Evolutionary conservation across 2,113 vertebrate genomes (phyloP).

Genomic region (Phaethornis superciliosus): DNA sequence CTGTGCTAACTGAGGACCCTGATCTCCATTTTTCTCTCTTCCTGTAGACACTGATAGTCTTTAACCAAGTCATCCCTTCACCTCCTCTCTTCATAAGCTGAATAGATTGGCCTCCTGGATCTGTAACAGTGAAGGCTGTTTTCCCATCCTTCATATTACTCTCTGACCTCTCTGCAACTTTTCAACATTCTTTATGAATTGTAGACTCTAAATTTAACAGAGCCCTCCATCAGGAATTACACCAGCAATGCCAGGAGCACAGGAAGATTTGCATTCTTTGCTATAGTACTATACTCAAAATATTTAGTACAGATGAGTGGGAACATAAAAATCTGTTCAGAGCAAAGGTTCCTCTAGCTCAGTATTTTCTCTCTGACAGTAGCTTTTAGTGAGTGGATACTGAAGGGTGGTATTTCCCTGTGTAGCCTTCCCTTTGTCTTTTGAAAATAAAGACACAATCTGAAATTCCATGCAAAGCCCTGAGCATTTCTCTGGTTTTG

Average conservation of each 20-base stretch:
- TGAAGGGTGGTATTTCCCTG: neutral
- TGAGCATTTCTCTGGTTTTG: neutral
- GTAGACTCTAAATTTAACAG: neutral
- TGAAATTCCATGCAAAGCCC: neutral
- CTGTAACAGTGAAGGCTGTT: neutral
- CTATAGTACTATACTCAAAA: neutral
- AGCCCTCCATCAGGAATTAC: neutral
- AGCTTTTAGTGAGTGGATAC: neutral
- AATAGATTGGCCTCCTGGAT: neutral
- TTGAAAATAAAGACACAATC: neutral
- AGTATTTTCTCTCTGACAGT: neutral
- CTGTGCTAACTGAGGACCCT: neutral
- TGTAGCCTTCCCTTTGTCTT: neutral
- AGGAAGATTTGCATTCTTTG: neutral
- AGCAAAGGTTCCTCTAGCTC: neutral
- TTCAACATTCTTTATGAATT: neutral
- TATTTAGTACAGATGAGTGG: neutral
- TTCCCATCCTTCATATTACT: neutral
- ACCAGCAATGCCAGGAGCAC: neutral
- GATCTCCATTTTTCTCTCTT: neutral
- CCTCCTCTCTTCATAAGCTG: neutral
- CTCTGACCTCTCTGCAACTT: neutral
- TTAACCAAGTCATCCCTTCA: neutral
- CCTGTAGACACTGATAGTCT: neutral
- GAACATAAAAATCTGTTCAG: neutral